Percentiles rank a stretch among this genome's conserved stretches.
Evolutionary conservation across 2,113 vertebrate genomes (phyloP).

Genomic region (Corythornis vintsioides): DNA sequence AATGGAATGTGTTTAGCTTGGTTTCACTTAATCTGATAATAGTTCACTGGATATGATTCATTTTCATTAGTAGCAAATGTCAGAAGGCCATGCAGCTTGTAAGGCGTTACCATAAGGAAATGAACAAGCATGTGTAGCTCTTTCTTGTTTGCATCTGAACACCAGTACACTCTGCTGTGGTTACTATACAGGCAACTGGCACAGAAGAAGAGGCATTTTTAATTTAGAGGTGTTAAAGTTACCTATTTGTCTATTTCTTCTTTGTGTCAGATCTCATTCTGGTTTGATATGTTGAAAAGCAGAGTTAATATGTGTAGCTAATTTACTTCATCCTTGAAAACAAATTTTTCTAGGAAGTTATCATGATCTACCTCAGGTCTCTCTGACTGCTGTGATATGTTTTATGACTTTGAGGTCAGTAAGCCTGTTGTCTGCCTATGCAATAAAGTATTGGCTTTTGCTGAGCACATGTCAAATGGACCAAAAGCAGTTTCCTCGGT

Average conservation of each 20-base stretch:
- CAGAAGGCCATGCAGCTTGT: neutral
- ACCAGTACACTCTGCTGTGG: neutral
- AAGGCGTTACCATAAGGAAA: neutral
- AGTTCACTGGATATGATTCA: neutral
- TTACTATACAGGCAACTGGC: neutral
- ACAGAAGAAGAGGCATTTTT: neutral
- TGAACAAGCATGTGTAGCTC: neutral
- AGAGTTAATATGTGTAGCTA: neutral
- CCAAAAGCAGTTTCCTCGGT: neutral
- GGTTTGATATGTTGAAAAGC: neutral
- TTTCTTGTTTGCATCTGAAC: neutral
- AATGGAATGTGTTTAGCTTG: neutral
- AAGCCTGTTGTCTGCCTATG: neutral
- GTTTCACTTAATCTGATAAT: constrained; percentile 8
- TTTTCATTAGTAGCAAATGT: constrained; percentile 2
- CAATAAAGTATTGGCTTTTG: neutral
- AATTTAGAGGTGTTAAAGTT: neutral
- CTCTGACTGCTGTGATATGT: neutral
- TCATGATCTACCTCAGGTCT: neutral
- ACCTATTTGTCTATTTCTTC: neutral
- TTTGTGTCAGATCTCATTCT: neutral
- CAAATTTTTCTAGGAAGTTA: neutral
- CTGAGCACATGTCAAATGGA: neutral
- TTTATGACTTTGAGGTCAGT: neutral
- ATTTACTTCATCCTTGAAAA: neutral